phyloP scores from a whole-genome alignment of 2,797 vertebrate genomes.

The Sternotherus odoratus region DNA sequence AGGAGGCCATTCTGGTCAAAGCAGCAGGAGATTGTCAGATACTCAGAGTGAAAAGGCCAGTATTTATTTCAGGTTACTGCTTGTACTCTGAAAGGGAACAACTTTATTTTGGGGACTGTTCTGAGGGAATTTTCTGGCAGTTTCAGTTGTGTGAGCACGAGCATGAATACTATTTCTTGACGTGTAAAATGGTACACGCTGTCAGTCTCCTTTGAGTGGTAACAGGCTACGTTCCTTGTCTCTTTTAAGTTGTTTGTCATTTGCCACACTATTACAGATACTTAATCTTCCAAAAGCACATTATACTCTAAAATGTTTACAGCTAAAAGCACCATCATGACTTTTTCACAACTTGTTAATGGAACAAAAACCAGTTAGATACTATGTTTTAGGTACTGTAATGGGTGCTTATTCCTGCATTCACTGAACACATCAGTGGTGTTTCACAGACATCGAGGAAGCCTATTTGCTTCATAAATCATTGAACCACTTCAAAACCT shows the following conservation, averaged over 20 bases:
- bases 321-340: slow-evolving; percentile 78
- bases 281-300: slow-evolving; percentile 76
- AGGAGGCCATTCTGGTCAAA: background rate
- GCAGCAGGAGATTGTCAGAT: background rate
- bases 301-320: slow-evolving; percentile 74
- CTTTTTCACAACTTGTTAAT: slow-evolving; percentile 78
- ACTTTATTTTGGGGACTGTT: background rate
- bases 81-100: background rate
- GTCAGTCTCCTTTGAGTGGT: slow-evolving; percentile 45
- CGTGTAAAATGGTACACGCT: slow-evolving; percentile 41
- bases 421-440: slow-evolving; percentile 65
- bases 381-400: slow-evolving; percentile 71
- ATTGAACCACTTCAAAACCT: slow-evolving; percentile 75
- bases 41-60: background rate
- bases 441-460: slow-evolving; percentile 73
- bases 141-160: background rate
- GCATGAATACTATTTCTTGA: slow-evolving; percentile 25
- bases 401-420: slow-evolving; percentile 68
- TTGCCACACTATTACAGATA: slow-evolving; percentile 70
- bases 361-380: slow-evolving; percentile 75
- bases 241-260: slow-evolving; percentile 73
- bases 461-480: slow-evolving; percentile 81
- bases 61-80: background rate
- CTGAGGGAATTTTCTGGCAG: background rate
- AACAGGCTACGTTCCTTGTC: slow-evolving; percentile 51